A percentile compares a stretch with the other conserved stretches of the same genome.
phyloP scores from a whole-genome alignment of 1,140 invertebrate species.

The Gonatopus flavifemur region DNA sequence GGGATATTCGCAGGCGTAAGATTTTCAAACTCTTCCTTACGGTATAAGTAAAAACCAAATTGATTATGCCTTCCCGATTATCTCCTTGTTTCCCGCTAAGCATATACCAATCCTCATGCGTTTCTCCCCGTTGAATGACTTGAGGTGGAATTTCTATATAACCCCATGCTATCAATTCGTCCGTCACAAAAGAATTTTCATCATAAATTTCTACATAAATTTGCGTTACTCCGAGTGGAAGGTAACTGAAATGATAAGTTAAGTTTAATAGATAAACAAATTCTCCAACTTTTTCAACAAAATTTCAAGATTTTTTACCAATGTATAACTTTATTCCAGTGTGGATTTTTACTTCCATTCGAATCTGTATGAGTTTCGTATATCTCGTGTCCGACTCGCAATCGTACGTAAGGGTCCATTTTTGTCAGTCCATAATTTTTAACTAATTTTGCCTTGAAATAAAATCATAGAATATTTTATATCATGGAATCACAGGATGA shows the following conservation, averaged over 20 bases:
- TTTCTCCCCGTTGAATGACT: constrained; percentile 79
- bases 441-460: constrained; percentile 75
- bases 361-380: constrained; percentile 94
- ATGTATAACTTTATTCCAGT: constrained; percentile 92
- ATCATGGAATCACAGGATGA: too few relatives aligned
- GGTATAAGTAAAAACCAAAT: constrained; percentile 74
- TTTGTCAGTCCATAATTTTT: constrained; percentile 96
- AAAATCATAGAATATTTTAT: constrained; percentile 10
- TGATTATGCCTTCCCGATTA: constrained; percentile 85
- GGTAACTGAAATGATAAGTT: constrained; percentile 64
- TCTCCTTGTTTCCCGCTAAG: constrained; percentile 92
- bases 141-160: constrained; percentile 80
- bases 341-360: constrained; percentile 93
- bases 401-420: constrained; percentile 95
- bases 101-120: constrained; percentile 91
- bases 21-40: constrained; percentile 60
- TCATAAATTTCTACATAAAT: constrained; percentile 95
- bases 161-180: constrained; percentile 93
- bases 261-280: constrained; percentile 1
- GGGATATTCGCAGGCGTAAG: too few relatives aligned
- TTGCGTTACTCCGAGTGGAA: constrained; percentile 84
- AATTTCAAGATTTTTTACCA: constrained; percentile 63
- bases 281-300: constrained; percentile 5
- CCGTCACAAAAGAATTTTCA: constrained; percentile 93
- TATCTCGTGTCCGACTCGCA: constrained; percentile 87